These are phyloP conservation scores for Meda fulgida DNA, from an alignment of 2,797 vertebrate species.

Conservation along the genomic window DNA sequence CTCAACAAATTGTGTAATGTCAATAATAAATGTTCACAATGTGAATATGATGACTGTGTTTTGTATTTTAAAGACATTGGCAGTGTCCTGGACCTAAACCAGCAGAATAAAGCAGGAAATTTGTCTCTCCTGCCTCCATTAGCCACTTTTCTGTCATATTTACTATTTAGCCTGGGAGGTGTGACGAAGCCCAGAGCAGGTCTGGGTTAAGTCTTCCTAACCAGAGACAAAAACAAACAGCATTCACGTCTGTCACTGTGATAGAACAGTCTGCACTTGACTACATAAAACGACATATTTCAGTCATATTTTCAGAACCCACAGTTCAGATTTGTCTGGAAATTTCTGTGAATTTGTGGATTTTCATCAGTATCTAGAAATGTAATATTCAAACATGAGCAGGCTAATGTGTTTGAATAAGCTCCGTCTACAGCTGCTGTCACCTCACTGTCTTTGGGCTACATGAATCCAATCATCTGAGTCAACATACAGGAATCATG, in stretches of 20 bases:
- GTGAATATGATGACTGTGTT: slow-evolving; percentile 23
- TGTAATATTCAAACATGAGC: neutral
- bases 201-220: slow-evolving; percentile 34
- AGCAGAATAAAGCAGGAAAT: slow-evolving; percentile 53
- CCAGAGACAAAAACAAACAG: slow-evolving; percentile 44
- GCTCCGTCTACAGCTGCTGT: slow-evolving; percentile 33
- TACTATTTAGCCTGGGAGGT: slow-evolving; percentile 56
- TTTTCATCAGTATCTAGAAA: slow-evolving; percentile 22
- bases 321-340: neutral
- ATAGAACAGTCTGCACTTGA: neutral
- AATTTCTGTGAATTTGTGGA: neutral
- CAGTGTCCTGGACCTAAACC: slow-evolving; percentile 46
- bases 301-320: neutral
- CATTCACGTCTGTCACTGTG: neutral
- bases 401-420: slow-evolving; percentile 46
- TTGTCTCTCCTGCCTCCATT: slow-evolving; percentile 56
- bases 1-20: neutral
- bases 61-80: slow-evolving; percentile 46
- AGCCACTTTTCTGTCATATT: slow-evolving; percentile 61
- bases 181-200: slow-evolving; percentile 47
- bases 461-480: slow-evolving; percentile 29
- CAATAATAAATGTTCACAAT: slow-evolving; percentile 17
- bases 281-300: neutral
- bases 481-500: slow-evolving; percentile 39
- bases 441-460: slow-evolving; percentile 14